Evolutionary conservation across 2,797 vertebrate species (phyloP).

Genomic region (Poeciliopsis paucimaculata): DNA sequence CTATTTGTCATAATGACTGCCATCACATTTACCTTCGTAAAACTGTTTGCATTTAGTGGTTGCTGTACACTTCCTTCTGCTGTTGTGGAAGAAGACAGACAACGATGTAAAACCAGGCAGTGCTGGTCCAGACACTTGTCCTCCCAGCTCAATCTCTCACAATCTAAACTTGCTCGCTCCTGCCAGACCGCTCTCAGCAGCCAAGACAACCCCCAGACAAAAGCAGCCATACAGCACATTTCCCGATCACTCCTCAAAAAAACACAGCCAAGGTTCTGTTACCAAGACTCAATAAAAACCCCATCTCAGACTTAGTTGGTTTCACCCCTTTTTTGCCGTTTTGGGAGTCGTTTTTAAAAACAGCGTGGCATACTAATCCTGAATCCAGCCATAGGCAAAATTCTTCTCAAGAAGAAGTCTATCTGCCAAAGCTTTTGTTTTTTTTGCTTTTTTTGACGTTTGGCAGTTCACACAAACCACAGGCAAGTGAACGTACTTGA

Average conservation of each 20-base stretch:
- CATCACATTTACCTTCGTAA: conserved; percentile 22
- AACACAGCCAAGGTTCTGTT: conserved; percentile 49
- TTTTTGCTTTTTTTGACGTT: conserved; percentile 53
- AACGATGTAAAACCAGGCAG: conserved; percentile 42
- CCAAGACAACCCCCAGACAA: conserved; percentile 44
- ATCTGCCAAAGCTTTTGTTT: conserved; percentile 64
- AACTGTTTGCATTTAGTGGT: conserved; percentile 50
- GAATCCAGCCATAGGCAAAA: conserved; percentile 42
- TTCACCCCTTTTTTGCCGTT: conserved; percentile 21
- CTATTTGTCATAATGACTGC: conserved; percentile 31
- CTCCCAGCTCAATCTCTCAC: conserved; percentile 59
- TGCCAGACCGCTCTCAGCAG: conserved; percentile 40
- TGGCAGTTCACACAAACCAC: conserved; percentile 72
- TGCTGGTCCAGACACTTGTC: conserved; percentile 67
- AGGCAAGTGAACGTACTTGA: conserved; percentile 65
- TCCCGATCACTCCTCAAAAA: conserved; percentile 53
- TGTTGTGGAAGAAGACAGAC: conserved; percentile 41
- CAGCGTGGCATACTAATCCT: conserved; percentile 45
- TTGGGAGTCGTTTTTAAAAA: conserved; percentile 25
- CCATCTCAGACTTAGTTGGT: conserved; percentile 47
- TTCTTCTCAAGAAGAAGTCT: conserved; percentile 13
- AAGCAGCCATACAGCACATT: conserved; percentile 51
- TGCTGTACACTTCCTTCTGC: conserved; percentile 44
- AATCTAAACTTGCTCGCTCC: conserved; percentile 38
- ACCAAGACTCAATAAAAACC: conserved; percentile 32